Conservation (phyloP, 2,797 vertebrate species). For the Acropternis orthonyx region DNA sequence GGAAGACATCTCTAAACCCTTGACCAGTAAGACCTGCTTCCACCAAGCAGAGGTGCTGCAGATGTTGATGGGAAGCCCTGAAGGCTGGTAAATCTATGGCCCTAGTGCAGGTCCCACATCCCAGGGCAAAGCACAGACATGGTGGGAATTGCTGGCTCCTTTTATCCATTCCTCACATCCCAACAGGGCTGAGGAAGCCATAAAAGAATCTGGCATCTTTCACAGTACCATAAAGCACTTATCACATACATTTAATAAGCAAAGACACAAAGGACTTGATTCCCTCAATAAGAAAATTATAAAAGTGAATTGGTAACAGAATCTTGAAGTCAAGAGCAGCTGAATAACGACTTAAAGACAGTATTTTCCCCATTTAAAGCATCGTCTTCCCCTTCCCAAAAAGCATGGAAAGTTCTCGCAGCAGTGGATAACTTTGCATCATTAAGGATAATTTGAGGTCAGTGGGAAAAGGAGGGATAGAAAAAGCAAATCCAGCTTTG, state of each 20-base stretch:
- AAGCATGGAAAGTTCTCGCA: neutral
- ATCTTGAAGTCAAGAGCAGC: slow-evolving; percentile 36
- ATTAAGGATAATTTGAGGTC: slow-evolving; percentile 66
- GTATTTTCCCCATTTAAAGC: slow-evolving; percentile 38
- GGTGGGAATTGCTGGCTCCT: neutral
- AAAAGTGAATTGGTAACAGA: slow-evolving; percentile 58
- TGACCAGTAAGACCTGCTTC: neutral
- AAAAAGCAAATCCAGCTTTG: slow-evolving; percentile 14
- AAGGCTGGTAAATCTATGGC: neutral
- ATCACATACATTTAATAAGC: slow-evolving; percentile 66
- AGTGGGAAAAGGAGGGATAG: neutral
- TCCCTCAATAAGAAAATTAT: slow-evolving; percentile 68
- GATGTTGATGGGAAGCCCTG: neutral
- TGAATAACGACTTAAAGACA: slow-evolving; percentile 46
- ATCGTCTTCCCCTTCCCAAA: neutral
- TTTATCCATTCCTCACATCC: neutral
- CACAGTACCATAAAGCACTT: slow-evolving; percentile 65
- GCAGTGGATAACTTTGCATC: neutral
- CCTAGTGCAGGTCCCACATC: neutral
- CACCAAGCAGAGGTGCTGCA: neutral
- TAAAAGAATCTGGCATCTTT: slow-evolving; percentile 56
- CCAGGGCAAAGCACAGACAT: neutral
- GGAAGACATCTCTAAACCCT: neutral
- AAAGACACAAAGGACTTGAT: slow-evolving; percentile 56
- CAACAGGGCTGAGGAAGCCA: neutral